Conservation (phyloP, 2,113 vertebrate species). For the Talpa occidentalis region DNA sequence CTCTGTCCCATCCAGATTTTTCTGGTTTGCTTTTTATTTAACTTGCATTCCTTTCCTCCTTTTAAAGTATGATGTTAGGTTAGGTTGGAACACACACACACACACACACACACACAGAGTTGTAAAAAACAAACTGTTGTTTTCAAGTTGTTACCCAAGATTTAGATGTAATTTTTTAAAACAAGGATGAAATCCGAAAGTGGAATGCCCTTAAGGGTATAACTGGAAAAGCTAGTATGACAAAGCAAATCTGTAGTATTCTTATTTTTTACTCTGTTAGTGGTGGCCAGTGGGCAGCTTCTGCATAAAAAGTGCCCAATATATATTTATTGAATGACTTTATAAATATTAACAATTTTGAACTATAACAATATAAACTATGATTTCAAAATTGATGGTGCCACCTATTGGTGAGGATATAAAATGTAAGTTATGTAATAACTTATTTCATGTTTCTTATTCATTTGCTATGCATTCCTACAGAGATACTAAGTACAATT, state of each 20-base stretch:
- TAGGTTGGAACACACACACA: neutral
- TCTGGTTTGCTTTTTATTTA: conserved; percentile 47
- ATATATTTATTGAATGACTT: conserved; percentile 7
- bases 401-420: conserved; percentile 78
- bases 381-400: conserved; percentile 76
- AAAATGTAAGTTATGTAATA: conserved; percentile 24
- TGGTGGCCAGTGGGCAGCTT: neutral
- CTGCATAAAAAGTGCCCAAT: neutral
- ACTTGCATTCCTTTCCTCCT: neutral
- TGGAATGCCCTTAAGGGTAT: neutral
- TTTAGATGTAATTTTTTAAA: conserved; percentile 55
- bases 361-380: conserved; percentile 17
- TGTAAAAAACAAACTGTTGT: neutral
- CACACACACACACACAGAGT: neutral
- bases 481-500: neutral
- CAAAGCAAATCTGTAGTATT: neutral
- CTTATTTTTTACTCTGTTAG: conserved; percentile 48
- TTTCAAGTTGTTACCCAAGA: neutral
- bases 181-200: conserved; percentile 18
- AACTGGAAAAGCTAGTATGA: conserved; percentile 42
- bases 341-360: neutral
- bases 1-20: neutral
- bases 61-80: neutral
- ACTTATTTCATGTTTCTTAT: conserved; percentile 25
- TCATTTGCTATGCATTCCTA: neutral